Evolutionary conservation across 1,140 invertebrate genomes (phyloP).

Genomic region (Zaprionus gabonicus): DNA sequence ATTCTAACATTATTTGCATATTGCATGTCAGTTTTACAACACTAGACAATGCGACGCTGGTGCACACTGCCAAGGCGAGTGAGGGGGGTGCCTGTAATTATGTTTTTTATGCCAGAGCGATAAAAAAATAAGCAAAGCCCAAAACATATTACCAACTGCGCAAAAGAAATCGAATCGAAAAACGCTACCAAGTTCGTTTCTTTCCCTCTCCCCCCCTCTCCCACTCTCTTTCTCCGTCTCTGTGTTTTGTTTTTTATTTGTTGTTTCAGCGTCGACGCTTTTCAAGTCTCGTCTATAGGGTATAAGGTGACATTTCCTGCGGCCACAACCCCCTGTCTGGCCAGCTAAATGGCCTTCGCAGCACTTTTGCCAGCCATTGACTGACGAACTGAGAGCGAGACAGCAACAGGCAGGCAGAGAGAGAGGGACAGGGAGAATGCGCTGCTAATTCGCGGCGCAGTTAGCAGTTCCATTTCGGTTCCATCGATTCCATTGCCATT

Average conservation of each 20-base stretch:
- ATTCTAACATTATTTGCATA: not conserved
- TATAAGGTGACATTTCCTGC: conserved; percentile 78
- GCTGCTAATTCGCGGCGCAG: conserved; percentile 42
- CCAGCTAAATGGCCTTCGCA: conserved; percentile 61
- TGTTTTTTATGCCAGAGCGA: conserved; percentile 36
- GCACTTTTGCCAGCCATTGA: conserved; percentile 59
- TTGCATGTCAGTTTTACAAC: not conserved
- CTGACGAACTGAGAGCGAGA: conserved; percentile 6
- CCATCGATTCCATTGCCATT: conserved; percentile 34
- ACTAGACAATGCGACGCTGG: conserved; percentile 1
- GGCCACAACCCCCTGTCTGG: not conserved
- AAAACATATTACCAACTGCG: conserved; percentile 39
- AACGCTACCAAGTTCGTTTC: conserved; percentile 29
- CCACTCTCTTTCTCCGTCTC: not conserved
- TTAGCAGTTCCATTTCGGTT: conserved; percentile 31
- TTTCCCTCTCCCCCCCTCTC: not conserved
- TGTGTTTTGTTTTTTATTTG: conserved; percentile 7
- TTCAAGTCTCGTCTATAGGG: conserved; percentile 34
- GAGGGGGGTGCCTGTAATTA: conserved; percentile 34
- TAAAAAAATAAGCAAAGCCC: conserved; percentile 26
- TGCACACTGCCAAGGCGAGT: not conserved
- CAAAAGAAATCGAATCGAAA: conserved; percentile 37
- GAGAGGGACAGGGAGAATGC: not conserved
- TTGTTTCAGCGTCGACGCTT: conserved; percentile 60
- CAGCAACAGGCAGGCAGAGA: not conserved